Evolutionary conservation across 2,113 vertebrate species (phyloP), one percentile per base, ranked within the genome.

Genomic region (Elachura formosa): DNA sequence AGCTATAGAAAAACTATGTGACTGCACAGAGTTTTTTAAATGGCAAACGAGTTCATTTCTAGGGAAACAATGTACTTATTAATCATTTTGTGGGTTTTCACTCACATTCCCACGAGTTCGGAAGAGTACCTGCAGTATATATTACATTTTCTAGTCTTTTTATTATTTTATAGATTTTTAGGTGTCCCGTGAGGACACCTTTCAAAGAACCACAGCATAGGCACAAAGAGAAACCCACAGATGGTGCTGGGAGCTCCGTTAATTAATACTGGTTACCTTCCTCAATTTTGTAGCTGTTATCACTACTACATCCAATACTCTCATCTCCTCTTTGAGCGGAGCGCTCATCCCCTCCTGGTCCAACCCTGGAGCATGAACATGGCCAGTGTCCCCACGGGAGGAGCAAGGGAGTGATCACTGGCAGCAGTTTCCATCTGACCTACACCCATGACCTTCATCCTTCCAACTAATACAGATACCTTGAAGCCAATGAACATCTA

Each of bases 331-430:
- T 33, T n/a, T 40, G 82, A 62, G 6, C 0, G 1, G 26, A n/a
- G 33, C 18, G 28, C 40, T 68, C 40, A 56, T 11, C 11, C 11
- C 17, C 23, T 41, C 40, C n/a, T 48, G 33, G 61, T 67, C 52
- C 56, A 71, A 1, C 8, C 48, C 23, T 13, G 59, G 34, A 41
- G 49, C 22, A 33, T 7, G 14, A 64, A 43, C 0, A 0, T 2
- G 22, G 26, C 15, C n/a, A 43, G 8, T 14, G 23, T 34, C 10
- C 34, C 34, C 52, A n/a, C 0, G 2, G 48, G 14, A 24, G 48
- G 5, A 31, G 18, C 8, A 36, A 62, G 33, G 51, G 86, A 69
- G 9, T 21, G 34, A 62, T 13, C 43, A 38, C 25, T 12, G 16
- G 38, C 72, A n/a, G 56, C 51, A 64, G 25, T 38, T 90, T 83